Conservation (phyloP, 2,797 vertebrate species). For the Galaxias olidus region DNA sequence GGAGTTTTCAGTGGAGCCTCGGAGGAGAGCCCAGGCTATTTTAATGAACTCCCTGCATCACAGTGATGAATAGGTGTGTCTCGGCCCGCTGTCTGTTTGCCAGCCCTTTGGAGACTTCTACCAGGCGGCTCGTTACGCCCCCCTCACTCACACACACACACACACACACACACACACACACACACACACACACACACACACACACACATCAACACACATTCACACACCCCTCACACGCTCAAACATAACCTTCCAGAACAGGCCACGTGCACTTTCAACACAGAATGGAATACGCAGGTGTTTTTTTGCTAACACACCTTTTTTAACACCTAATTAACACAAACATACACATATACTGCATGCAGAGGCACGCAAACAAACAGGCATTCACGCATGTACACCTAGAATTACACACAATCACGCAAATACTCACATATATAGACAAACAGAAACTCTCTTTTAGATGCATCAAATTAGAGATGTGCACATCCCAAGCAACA, state of each 20-base stretch:
- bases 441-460: not conserved
- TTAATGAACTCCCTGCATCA: constrained; percentile 70
- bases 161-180: constrained; percentile 1
- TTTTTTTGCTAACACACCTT: constrained; percentile 35
- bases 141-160: too few relatives aligned
- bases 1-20: constrained; percentile 27
- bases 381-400: not conserved
- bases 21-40: constrained; percentile 60
- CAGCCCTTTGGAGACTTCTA: constrained; percentile 54
- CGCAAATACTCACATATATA: constrained; percentile 1
- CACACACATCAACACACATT: not conserved
- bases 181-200: not conserved
- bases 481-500: not conserved
- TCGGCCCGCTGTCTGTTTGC: constrained; percentile 48
- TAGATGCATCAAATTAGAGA: not conserved
- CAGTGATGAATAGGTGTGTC: constrained; percentile 69
- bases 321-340: constrained; percentile 52
- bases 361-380: not conserved
- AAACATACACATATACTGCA: constrained; percentile 18
- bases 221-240: too few relatives aligned
- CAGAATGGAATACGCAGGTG: not conserved
- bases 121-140: constrained; percentile 28
- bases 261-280: not conserved
- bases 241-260: constrained; percentile 27
- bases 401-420: not conserved